Evolutionary conservation across 92 coral and sea anemone species (phyloP), one percentile per base, ranked within the genome.

Genomic region (Zoanthus gigantus): DNA sequence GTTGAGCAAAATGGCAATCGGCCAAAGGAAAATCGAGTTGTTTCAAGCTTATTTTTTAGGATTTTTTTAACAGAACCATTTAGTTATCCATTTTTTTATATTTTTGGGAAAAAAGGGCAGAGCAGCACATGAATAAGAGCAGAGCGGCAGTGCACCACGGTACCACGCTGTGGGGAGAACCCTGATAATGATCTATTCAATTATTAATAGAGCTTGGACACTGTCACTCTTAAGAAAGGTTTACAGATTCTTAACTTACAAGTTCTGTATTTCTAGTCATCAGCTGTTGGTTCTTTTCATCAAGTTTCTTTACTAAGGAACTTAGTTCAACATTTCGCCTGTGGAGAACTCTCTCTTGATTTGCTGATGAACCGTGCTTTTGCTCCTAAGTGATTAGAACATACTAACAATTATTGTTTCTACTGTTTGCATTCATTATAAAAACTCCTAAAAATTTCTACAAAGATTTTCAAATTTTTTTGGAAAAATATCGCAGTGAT

Each of bases 261-360:
- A 95, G 83, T 83, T 95, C 98, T 56, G 98, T 91, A 90, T 95
- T 95, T 88, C 94, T 89, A 74, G 98, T 95, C 17, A 95, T 92
- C 61, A 95, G 74, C 48, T 95, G 98, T 72, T 95, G 98, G 76
- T 95, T 95, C 78, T 93, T 95, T 84, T 95, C 98, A 88, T 95
- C 98, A 75, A 95, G 79, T 76, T 95, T 95, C 58, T 94, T 94
- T 34, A 95, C 96, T 79, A 95, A 88, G 47, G 98, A 95, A 72
- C 98, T 95, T 44, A 95, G 87, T 46, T 95, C 98, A 3, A 94
- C 89, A 77, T 95, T 95, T 63, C 89, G 92, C 74, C 98, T 93
- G 74, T 90, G 98, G 16, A 95, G 86, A 8, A 81, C 76, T 37
- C 96, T 71, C 16, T 93, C 73, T 48, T 95, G 96, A 48, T 91